Conservation (phyloP, 2,797 vertebrate genomes). For the Acropternis orthonyx region DNA sequence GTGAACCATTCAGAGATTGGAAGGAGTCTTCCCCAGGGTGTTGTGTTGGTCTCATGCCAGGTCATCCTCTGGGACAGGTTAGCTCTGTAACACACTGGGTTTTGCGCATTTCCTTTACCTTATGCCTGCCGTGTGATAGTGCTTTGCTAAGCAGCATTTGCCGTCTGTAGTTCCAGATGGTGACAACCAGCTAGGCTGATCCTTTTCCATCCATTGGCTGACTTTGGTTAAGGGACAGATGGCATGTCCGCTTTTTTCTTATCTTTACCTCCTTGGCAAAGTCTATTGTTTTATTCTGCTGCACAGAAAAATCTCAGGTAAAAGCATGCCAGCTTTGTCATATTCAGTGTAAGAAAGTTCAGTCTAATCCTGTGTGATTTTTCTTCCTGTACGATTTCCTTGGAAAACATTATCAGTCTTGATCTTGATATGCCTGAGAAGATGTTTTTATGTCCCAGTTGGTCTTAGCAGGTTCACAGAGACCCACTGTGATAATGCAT, state of each 20-base stretch:
- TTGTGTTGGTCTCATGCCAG: not conserved
- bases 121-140: conserved; percentile 32
- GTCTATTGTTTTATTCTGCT: conserved; percentile 33
- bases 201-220: conserved; percentile 59
- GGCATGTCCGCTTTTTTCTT: conserved; percentile 22
- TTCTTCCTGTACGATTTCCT: not conserved
- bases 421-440: not conserved
- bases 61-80: not conserved
- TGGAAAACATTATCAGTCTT: not conserved
- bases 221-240: conserved; percentile 67
- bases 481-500: conserved; percentile 24
- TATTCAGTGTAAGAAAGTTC: not conserved
- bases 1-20: not conserved
- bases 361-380: not conserved
- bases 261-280: conserved; percentile 43
- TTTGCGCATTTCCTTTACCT: conserved; percentile 34
- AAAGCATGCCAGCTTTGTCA: not conserved
- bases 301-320: not conserved
- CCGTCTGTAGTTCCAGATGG: conserved; percentile 73
- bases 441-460: not conserved
- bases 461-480: conserved; percentile 2
- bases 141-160: conserved; percentile 61
- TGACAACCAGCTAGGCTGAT: conserved; percentile 58
- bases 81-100: not conserved
- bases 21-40: not conserved